Evolutionary conservation across 2,797 vertebrate species (phyloP), one percentile per base, ranked within the genome.

Genomic region (Pseudomugil gertrudae): DNA sequence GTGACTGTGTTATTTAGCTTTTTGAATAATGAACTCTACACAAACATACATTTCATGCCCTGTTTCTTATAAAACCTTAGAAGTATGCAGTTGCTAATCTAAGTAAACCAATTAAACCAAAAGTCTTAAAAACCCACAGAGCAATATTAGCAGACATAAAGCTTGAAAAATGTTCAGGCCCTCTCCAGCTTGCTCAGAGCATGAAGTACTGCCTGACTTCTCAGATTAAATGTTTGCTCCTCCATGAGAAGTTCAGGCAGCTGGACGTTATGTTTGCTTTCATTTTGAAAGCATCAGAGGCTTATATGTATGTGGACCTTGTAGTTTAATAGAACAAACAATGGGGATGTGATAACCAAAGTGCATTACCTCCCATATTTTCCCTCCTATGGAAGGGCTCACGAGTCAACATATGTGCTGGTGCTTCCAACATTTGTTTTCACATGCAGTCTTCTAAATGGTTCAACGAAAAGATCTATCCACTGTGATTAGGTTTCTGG

Each of bases 201-300:
- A 72, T 63, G 45, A 70, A 75, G 24, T 63, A 60, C 38, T 6
- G 56, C 53, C 50, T 57, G 40, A n/a, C 55, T 63, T 58, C 74
- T 84, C 32, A 87, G 88, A 89, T 84, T 47, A 89, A 87, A 89
- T 88, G 77, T 91, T 92, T 91, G 74, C 82, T 80, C 61, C 69
- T 75, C 74, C 74, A 79, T 78, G 58, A 83, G 72, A 83, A 85
- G 85, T 80, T 50, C 13, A 84, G 72, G 70, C 76, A 75, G 78
- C 67, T 67, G 76, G 76, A 77, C 74, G 55, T 64, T 68, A 69
- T 88, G 85, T 89, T 90, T 90, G 71, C 79, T 87, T 87, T 81
- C 74, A 90, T 87, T 89, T 86, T 85, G 85, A 89, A 72, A 81
- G 90, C 63, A 87, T 87, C 89, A 87, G 72, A 70, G 63, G 79